These are phyloP conservation scores for Battus philenor DNA, from an alignment of 1,140 invertebrate genomes.

Conservation along the genomic window DNA sequence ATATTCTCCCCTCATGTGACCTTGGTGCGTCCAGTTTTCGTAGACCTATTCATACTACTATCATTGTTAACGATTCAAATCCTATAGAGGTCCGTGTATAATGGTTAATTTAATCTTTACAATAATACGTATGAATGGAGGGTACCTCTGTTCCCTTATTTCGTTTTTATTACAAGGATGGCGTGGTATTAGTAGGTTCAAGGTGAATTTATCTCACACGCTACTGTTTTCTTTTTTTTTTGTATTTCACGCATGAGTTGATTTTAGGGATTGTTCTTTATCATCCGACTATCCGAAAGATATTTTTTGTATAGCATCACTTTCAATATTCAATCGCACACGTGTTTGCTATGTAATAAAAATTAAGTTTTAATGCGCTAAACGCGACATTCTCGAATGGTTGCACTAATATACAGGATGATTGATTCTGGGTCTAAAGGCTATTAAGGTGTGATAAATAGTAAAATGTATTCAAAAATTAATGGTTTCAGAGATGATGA, in stretches of 20 bases:
- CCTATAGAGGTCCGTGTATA: slow-evolving; percentile 21
- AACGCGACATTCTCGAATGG: no score
- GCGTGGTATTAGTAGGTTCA: slow-evolving; percentile 45
- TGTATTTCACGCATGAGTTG: slow-evolving; percentile 21
- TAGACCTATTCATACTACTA: slow-evolving; percentile 27
- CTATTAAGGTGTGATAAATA: no score
- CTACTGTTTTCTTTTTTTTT: slow-evolving; percentile 27
- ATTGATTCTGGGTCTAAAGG: no score
- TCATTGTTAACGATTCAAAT: slow-evolving; percentile 24
- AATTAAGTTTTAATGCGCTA: no score
- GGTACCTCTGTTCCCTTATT: slow-evolving; percentile 29
- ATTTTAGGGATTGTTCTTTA: slow-evolving; percentile 4
- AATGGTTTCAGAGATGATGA: no score
- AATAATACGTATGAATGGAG: slow-evolving; percentile 54
- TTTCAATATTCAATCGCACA: neutral
- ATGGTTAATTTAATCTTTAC: slow-evolving; percentile 33
- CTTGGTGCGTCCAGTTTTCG: slow-evolving; percentile 32
- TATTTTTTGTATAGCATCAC: no score
- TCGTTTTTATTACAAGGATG: slow-evolving; percentile 37
- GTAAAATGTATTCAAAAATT: no score
- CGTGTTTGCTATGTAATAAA: no score
- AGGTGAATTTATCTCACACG: slow-evolving; percentile 35
- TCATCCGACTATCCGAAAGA: neutral
- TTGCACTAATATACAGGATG: no score
- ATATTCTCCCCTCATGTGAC: slow-evolving; percentile 49